Percentiles rank a stretch among this genome's conserved stretches.
Conservation (phyloP, 2,888 invertebrate species). For the Selenia dentaria region DNA sequence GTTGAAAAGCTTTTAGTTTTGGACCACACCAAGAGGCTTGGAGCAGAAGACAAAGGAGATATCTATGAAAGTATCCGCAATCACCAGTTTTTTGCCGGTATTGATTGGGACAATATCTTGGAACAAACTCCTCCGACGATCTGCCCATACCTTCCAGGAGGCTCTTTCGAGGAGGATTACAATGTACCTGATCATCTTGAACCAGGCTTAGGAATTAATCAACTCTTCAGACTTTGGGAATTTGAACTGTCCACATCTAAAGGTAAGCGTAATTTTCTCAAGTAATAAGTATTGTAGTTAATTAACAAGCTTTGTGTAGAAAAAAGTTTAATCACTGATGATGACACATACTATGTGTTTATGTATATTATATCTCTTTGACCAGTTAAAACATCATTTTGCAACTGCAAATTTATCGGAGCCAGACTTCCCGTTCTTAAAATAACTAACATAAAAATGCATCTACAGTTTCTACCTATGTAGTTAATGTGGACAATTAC, state of each 20-base stretch:
- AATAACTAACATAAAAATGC: constrained; percentile 9
- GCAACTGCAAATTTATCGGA: constrained; percentile 27
- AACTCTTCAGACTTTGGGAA: constrained; percentile 90
- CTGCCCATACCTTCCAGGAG: constrained; percentile 91
- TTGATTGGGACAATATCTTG: constrained; percentile 93
- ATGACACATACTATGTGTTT: too few species aligned
- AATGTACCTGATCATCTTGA: constrained; percentile 91
- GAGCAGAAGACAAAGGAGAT: constrained; percentile 89
- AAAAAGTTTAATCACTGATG: too few species aligned
- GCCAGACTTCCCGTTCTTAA: constrained; percentile 6
- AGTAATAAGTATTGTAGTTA: too few species aligned
- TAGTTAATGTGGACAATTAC: constrained; percentile 55
- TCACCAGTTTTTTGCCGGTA: constrained; percentile 93
- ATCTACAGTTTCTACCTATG: constrained; percentile 22
- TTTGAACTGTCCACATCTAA: constrained; percentile 86
- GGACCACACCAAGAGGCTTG: constrained; percentile 92
- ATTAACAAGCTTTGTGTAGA: too few species aligned
- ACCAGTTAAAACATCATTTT: constrained; percentile 12
- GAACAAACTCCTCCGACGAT: constrained; percentile 92
- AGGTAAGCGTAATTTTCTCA: constrained; percentile 41
- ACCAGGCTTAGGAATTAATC: constrained; percentile 94
- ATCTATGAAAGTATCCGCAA: constrained; percentile 92
- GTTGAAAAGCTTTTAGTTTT: constrained; percentile 93
- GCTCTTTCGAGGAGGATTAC: constrained; percentile 87
- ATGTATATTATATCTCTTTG: too few species aligned